Evolutionary conservation across 2,888 invertebrate genomes (phyloP).

Genomic region (Bhutanitis thaidina): DNA sequence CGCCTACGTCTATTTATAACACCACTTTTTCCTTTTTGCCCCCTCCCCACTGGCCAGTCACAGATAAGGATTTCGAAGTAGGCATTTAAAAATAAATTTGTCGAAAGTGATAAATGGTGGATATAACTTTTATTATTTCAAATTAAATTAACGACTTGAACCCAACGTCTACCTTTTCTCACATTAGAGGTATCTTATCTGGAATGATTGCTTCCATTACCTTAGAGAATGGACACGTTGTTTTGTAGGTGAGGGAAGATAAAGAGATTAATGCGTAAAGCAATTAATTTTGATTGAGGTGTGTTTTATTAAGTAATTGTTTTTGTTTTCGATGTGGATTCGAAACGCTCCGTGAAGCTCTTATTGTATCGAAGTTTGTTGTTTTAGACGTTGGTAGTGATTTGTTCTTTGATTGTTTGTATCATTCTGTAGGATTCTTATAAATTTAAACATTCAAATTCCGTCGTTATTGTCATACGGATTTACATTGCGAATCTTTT

Average conservation of each 20-base stretch:
- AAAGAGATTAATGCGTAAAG: constrained; percentile 78
- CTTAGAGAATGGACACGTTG: constrained; percentile 68
- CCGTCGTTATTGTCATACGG: too few relatives aligned
- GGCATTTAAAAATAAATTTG: constrained; percentile 80
- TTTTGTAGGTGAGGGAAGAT: constrained; percentile 70
- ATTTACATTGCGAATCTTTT: too few relatives aligned
- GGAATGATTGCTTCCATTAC: constrained; percentile 79
- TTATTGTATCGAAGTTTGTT: constrained; percentile 26
- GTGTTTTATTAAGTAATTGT: constrained; percentile 76
- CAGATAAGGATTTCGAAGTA: constrained; percentile 69
- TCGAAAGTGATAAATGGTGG: constrained; percentile 79
- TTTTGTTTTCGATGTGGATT: constrained; percentile 70
- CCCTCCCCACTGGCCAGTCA: constrained; percentile 49
- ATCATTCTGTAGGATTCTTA: too few relatives aligned
- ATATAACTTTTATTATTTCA: constrained; percentile 79
- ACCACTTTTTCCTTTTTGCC: constrained; percentile 53
- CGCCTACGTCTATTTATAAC: constrained; percentile 64
- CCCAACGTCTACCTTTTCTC: constrained; percentile 75
- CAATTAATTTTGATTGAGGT: constrained; percentile 79
- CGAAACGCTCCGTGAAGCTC: constrained; percentile 55
- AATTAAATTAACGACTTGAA: constrained; percentile 77
- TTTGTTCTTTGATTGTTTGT: too few relatives aligned
- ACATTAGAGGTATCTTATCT: constrained; percentile 78
- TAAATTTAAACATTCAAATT: too few relatives aligned
- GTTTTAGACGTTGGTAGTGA: background rate